A percentile compares a stretch with the other conserved stretches of the same genome.
Evolutionary conservation across 2,888 invertebrate species (phyloP).

Genomic region (Alloplasta piceator): DNA sequence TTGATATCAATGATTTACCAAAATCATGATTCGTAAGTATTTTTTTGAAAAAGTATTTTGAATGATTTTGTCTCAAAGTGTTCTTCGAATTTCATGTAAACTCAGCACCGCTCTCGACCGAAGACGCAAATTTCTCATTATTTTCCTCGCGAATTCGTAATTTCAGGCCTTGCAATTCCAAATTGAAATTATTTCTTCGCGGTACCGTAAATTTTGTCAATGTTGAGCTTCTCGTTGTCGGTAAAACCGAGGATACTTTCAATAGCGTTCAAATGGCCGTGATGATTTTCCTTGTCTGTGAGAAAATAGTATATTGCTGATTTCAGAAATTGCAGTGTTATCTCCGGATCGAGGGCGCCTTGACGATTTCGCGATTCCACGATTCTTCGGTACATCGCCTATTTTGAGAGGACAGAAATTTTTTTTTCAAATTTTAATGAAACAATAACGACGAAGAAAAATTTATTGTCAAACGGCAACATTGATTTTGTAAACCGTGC

Average conservation of each 20-base stretch:
- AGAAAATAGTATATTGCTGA: constrained; percentile 97
- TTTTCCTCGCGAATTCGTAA: not conserved
- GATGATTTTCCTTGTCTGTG: constrained; percentile 94
- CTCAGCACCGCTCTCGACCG: constrained; percentile 35
- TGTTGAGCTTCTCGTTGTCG: constrained; percentile 91
- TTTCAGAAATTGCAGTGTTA: constrained; percentile 95
- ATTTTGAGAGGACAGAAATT: constrained; percentile 74
- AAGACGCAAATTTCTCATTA: constrained; percentile 14
- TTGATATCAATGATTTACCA: too few relatives aligned
- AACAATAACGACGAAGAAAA: not conserved
- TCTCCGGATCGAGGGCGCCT: constrained; percentile 93
- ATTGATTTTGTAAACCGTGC: constrained; percentile 3
- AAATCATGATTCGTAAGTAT: not conserved
- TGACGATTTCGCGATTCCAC: constrained; percentile 91
- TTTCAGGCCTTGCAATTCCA: constrained; percentile 10
- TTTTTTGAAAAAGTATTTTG: constrained; percentile 6
- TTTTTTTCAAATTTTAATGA: not conserved
- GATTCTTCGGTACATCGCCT: constrained; percentile 94
- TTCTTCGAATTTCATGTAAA: not conserved
- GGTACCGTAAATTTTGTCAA: constrained; percentile 85
- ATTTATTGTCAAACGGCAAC: not conserved
- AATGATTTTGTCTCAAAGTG: not conserved
- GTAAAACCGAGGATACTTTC: constrained; percentile 95
- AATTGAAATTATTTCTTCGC: constrained; percentile 75
- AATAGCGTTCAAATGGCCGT: constrained; percentile 94